These are phyloP conservation scores for Petromus typicus DNA, from an alignment of 2,113 vertebrate species.

Conservation along the genomic window DNA sequence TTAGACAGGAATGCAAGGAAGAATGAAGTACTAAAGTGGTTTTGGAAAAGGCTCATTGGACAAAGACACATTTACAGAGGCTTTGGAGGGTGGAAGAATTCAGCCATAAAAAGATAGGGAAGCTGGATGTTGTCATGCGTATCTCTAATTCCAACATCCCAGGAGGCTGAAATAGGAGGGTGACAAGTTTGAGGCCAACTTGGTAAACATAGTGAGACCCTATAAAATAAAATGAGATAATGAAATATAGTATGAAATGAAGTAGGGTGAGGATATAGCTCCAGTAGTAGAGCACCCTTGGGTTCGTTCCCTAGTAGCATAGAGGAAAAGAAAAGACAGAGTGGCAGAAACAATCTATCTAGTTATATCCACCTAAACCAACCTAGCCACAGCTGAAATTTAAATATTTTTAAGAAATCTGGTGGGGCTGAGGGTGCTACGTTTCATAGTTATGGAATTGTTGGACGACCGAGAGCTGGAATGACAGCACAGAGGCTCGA, in stretches of 20 bases:
- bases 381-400: background rate
- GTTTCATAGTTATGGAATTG: background rate
- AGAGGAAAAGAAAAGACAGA: background rate
- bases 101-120: background rate
- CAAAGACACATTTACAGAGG: background rate
- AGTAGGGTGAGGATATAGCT: no score
- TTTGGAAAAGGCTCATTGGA: background rate
- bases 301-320: no score
- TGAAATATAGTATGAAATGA: no score
- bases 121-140: no score
- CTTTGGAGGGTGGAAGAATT: background rate
- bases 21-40: no score
- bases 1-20: background rate
- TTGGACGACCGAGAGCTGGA: no score
- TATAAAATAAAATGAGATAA: no score
- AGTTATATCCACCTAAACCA: background rate
- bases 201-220: no score
- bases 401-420: background rate
- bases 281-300: no score
- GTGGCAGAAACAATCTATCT: background rate
- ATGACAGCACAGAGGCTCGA: background rate
- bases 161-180: no score
- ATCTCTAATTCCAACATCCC: no score
- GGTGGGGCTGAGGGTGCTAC: fast-evolving
- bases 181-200: no score